Evolutionary conservation across 2,888 invertebrate genomes (phyloP).

Genomic region (Hylaea fasciaria): DNA sequence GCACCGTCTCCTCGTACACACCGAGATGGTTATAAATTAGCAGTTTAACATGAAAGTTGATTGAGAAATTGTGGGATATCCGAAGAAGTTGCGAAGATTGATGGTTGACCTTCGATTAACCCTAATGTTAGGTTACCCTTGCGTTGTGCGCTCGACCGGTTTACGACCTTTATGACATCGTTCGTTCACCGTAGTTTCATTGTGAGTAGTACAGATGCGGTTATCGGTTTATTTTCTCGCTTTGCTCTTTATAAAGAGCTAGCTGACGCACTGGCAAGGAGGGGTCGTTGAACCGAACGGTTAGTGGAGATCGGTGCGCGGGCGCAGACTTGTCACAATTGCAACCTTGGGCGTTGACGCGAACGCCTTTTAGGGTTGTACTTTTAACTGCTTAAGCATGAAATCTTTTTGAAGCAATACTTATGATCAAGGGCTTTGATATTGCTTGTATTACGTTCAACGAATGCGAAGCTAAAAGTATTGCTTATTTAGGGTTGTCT

Average conservation of each 20-base stretch:
- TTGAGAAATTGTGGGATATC: constrained; percentile 37
- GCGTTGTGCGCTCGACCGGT: constrained; percentile 63
- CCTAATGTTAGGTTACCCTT: constrained; percentile 62
- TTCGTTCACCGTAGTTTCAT: constrained; percentile 71
- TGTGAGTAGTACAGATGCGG: constrained; percentile 71
- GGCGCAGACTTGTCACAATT: constrained; percentile 63
- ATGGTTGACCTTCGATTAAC: constrained; percentile 60
- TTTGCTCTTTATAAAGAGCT: constrained; percentile 79
- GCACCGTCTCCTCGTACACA: constrained; percentile 52
- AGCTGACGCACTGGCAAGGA: constrained; percentile 75
- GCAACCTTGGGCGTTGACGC: constrained; percentile 61
- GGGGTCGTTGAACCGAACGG: constrained; percentile 72
- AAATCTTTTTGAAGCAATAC: not conserved
- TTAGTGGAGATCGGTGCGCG: constrained; percentile 63
- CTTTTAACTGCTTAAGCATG: constrained; percentile 19
- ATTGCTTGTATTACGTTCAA: not conserved
- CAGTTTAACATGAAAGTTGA: constrained; percentile 35
- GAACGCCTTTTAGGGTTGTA: constrained; percentile 35
- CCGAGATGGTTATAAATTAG: constrained; percentile 54
- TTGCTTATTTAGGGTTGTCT: not conserved
- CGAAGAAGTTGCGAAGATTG: constrained; percentile 42
- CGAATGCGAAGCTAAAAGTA: not conserved
- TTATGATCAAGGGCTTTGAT: not conserved
- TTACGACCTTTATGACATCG: constrained; percentile 70
- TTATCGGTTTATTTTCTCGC: constrained; percentile 81